Evolutionary conservation across 2,113 vertebrate species (phyloP), one percentile per base, ranked within the genome.

Genomic region (Heloderma charlesbogerti): DNA sequence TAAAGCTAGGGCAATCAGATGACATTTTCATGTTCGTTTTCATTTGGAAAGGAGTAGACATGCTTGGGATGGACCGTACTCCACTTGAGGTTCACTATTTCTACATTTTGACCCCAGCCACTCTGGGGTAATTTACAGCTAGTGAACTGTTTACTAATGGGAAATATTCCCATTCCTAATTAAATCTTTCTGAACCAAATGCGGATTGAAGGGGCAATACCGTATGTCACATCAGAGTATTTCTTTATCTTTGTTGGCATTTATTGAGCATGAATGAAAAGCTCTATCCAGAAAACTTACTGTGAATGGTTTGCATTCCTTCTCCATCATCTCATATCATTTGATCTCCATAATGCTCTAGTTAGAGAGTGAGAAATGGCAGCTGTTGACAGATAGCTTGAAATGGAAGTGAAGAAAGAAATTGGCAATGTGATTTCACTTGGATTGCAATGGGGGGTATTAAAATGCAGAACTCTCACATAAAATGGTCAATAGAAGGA

Each of bases 91-190:
- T 8, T 77, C 75, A 25, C 75, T 2, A 6, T 74, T 74, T n/a
- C 94, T 97, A 98, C 43, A 29, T 99, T 82, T 94, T 99, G 90
- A 99, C 99, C 0, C 98, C 99, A 0, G 93, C 99, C 31, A 96
- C 98, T 78, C 98, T 98, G 0, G 95, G 97, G 48, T 12, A 88
- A 96, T 74, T 96, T 99, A 1, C 94, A 97, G 15, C 93, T 95
- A 0, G 99, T 99, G 91, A 99, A 99, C 57, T 99, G 99, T 90
- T 96, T 99, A 71, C 97, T 99, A 1, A 92, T 99, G 0, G 99
- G 99, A 0, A 97, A 95, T 0, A 79, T 99, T 0, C 92, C 97
- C 0, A 48, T 99, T 37, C 99, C 99, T 0, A 97, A 97, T 57
- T 97, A 97, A 7, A 75, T 99, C 87, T 90, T 99, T 48, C 98